Evolutionary conservation across 2,113 vertebrate genomes (phyloP).

Genomic region (Terrapene triunguis): DNA sequence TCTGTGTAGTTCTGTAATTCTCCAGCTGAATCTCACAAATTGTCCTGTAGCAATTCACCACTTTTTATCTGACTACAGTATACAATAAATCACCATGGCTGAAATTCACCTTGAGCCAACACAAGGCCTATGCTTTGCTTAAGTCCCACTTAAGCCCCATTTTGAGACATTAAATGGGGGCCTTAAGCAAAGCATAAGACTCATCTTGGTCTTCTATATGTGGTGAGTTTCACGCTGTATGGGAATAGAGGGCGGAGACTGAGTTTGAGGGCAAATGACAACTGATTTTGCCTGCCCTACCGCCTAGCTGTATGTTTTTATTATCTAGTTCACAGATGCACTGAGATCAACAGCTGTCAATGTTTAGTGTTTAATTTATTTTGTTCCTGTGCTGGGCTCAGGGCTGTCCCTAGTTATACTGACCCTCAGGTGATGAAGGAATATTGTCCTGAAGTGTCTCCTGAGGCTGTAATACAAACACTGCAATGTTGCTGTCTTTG

Average conservation of each 20-base stretch:
- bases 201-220: not conserved
- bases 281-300: not conserved
- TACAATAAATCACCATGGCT: not conserved
- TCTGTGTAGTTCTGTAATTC: not conserved
- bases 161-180: not conserved
- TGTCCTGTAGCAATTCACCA: not conserved
- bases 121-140: not conserved
- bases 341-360: not conserved
- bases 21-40: fast-evolving
- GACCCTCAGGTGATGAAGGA: not conserved
- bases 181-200: not conserved
- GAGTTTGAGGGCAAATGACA: not conserved
- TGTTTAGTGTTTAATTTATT: not conserved
- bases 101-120: not conserved
- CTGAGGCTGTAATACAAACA: not conserved
- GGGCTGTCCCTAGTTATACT: not conserved
- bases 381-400: not conserved
- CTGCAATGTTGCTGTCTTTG: not conserved
- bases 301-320: not conserved
- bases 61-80: not conserved
- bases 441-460: fast-evolving
- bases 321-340: fast-evolving
- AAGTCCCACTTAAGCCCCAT: not conserved
- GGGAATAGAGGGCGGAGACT: not conserved
- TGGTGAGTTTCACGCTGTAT: not conserved